Conservation (phyloP, 2,888 invertebrate species). For the Ceriagrion tenellum region DNA sequence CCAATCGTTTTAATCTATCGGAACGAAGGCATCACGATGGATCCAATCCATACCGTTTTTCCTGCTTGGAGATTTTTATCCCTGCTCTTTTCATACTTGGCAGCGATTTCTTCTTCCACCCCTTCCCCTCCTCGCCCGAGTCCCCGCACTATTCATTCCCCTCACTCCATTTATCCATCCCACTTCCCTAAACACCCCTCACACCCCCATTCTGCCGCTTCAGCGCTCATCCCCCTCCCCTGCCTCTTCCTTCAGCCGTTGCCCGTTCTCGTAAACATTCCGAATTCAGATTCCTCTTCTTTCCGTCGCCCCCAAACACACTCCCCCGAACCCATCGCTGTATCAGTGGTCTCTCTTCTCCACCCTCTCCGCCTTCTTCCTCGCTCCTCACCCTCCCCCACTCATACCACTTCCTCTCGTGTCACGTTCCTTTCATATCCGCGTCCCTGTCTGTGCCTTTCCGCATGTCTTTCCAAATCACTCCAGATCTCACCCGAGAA, state of each 20-base stretch:
- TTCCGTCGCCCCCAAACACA: neutral
- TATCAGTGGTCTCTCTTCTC: neutral
- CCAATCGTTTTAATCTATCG: constrained; percentile 50
- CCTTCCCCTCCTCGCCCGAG: neutral
- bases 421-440: constrained; percentile 21
- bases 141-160: constrained; percentile 41
- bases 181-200: no score
- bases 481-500: no score
- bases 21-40: constrained; percentile 37
- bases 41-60: constrained; percentile 65
- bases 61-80: constrained; percentile 58
- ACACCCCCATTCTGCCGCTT: neutral
- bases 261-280: constrained; percentile 57
- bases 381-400: neutral
- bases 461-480: neutral
- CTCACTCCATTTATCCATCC: neutral
- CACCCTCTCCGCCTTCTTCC: no score
- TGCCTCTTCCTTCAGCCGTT: neutral
- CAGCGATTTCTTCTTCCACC: constrained; percentile 32
- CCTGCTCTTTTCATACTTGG: constrained; percentile 54
- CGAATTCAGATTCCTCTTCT: constrained; percentile 50
- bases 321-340: neutral
- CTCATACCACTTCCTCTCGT: neutral
- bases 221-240: neutral
- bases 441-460: neutral